Evolutionary conservation across 2,888 invertebrate genomes (phyloP).

Genomic region (Beris morrisii): DNA sequence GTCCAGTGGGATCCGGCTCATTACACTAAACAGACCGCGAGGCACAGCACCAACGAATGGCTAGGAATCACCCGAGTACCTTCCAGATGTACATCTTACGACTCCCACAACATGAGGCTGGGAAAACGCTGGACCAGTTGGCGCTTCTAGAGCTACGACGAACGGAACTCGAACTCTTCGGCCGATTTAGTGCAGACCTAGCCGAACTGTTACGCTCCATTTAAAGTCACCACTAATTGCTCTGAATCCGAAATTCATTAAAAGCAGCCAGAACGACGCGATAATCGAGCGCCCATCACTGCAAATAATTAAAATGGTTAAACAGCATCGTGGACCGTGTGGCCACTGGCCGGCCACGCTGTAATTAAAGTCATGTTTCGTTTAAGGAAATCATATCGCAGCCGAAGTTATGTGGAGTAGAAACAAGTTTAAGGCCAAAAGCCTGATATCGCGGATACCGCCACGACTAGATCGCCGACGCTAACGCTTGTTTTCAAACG

Average conservation of each 20-base stretch:
- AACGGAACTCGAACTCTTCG: neutral
- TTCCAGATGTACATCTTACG: too few species aligned
- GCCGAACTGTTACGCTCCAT: neutral
- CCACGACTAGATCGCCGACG: neutral
- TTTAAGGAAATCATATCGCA: constrained; percentile 18
- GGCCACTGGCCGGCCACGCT: neutral
- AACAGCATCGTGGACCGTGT: neutral
- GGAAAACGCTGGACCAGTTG: too few species aligned
- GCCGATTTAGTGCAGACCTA: neutral
- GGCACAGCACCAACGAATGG: too few species aligned
- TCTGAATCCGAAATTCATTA: constrained; percentile 16
- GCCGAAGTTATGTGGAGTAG: neutral
- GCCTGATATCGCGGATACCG: neutral
- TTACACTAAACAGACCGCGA: too few species aligned
- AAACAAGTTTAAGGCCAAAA: neutral
- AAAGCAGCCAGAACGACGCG: neutral
- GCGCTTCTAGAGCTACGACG: too few species aligned
- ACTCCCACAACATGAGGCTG: too few species aligned
- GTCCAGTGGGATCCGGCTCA: too few species aligned
- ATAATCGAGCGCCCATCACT: constrained; percentile 18
- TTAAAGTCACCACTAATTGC: constrained; percentile 10
- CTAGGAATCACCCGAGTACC: too few species aligned
- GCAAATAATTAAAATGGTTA: constrained; percentile 16
- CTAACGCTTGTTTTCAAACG: neutral
- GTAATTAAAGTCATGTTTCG: constrained; percentile 27